These are phyloP conservation scores for Cardinalis cardinalis DNA, from an alignment of 2,113 vertebrate genomes.

Conservation along the genomic window DNA sequence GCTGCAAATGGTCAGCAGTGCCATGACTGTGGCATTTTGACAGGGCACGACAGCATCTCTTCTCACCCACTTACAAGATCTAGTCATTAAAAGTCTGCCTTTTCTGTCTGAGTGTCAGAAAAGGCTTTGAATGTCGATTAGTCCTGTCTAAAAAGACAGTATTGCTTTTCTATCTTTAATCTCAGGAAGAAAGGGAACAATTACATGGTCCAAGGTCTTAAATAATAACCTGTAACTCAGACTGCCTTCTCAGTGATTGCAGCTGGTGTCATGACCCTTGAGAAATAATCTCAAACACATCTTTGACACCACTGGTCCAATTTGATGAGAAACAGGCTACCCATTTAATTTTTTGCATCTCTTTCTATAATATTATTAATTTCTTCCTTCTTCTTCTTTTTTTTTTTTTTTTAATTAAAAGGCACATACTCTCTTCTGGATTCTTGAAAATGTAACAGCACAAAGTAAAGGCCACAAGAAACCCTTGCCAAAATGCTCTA, in stretches of 20 bases:
- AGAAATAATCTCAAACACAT: not conserved
- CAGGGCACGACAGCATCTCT: not conserved
- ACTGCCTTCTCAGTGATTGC: not conserved
- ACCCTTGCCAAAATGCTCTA: not conserved
- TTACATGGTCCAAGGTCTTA: not conserved
- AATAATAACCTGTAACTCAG: not conserved
- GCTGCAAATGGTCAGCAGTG: not conserved
- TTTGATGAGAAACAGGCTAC: not conserved
- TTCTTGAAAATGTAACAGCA: not conserved
- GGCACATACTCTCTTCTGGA: not conserved
- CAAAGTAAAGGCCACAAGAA: not conserved
- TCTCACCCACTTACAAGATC: not conserved
- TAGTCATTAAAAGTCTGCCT: not conserved
- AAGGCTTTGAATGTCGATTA: not conserved
- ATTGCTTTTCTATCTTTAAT: not conserved
- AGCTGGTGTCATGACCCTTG: not conserved
- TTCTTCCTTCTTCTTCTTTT: not conserved
- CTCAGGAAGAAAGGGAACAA: slow-evolving; percentile 4
- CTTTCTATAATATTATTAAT: not conserved
- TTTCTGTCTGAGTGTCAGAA: not conserved
- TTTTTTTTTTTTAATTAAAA: not conserved
- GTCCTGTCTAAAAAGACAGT: not conserved
- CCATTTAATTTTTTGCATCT: not conserved
- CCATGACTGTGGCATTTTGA: not conserved
- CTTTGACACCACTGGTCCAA: not conserved